Evolutionary conservation across 2,797 vertebrate species (phyloP), one percentile per base, ranked within the genome.

Genomic region (Mareca strepera): DNA sequence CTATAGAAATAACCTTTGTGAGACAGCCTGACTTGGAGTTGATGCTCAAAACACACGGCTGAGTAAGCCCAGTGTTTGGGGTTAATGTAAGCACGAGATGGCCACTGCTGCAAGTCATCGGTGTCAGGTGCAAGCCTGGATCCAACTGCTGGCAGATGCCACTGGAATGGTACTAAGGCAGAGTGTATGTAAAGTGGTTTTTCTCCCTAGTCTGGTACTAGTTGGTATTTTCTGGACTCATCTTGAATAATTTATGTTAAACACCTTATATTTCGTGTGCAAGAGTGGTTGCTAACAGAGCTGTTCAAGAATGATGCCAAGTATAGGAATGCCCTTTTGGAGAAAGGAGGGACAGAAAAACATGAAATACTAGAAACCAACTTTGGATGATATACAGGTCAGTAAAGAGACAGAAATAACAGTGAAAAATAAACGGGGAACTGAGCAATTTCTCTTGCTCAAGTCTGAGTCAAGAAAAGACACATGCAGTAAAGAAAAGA

Each of bases 171-270:
- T 90, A 70, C 88, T 84, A 90, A 84, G 43, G 56, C 39, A 46
- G n/a, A 73, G 12, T 70, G 41, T 67, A 74, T 85, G 82, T 80
- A 58, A 86, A 91, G 37, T 62, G 64, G 58, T 44, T 82, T 63
- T 7, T 0, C 55, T 59, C 43, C 48, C 15, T 67, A 63, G 83
- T 62, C 56, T 74, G 68, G 70, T 29, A 86, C 22, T n/a, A 76
- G 77, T 52, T 64, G 68, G 59, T 90, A 58, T 93, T 92, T 96
- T 83, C 80, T 84, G 86, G 74, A 79, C 46, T 44, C n/a, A 80
- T 91, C n/a, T 58, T 90, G 64, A 94, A 88, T 87, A 92, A 88
- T 94, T 96, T 82, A 72, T 75, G 22, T 84, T 75, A 77, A 88
- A 41, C 56, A 35, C 72, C 31, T 56, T 70, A 2, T 90, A 21